phyloP scores from a whole-genome alignment of 2,113 vertebrate genomes.

The Gnathonemus echidnorhynchus region DNA sequence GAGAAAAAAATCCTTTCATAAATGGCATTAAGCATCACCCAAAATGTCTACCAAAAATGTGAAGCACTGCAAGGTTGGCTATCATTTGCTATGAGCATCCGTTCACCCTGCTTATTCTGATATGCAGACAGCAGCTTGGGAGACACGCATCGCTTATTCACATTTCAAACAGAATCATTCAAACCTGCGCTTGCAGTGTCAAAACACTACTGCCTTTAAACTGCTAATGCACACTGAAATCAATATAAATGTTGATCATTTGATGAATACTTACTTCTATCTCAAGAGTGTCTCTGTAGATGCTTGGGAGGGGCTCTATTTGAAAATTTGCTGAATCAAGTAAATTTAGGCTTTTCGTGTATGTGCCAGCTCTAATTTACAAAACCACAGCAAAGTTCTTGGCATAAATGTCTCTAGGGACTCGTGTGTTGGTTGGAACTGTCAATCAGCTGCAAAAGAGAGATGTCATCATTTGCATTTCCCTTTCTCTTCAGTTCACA shows the following conservation, averaged over 20 bases:
- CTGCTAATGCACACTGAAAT: slow-evolving; percentile 80
- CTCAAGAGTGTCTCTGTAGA: slow-evolving; percentile 45
- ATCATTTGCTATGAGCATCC: slow-evolving; percentile 27
- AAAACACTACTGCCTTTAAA: slow-evolving; percentile 69
- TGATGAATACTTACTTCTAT: slow-evolving; percentile 80
- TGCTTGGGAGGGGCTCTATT: slow-evolving; percentile 43
- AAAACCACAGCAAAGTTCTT: slow-evolving; percentile 69
- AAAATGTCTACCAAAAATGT: slow-evolving; percentile 19
- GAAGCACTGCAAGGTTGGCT: slow-evolving; percentile 4
- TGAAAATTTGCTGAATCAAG: slow-evolving; percentile 81
- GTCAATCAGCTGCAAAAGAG: slow-evolving; percentile 70
- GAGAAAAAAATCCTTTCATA: slow-evolving; percentile 3
- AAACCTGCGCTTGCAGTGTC: slow-evolving; percentile 63
- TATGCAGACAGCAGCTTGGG: slow-evolving; percentile 35
- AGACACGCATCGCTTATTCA: slow-evolving; percentile 49
- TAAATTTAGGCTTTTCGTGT: slow-evolving; percentile 79
- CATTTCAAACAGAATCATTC: slow-evolving; percentile 81
- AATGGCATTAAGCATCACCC: background rate
- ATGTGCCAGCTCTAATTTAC: slow-evolving; percentile 80
- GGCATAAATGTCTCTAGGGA: slow-evolving; percentile 69
- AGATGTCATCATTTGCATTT: slow-evolving; percentile 61
- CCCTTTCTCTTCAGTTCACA: slow-evolving; percentile 49
- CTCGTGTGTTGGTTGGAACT: slow-evolving; percentile 61
- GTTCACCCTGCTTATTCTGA: slow-evolving; percentile 40
- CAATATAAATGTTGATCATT: slow-evolving; percentile 85